Base-by-base conservation (phyloP, 2,888 invertebrate species). In the Malthinus seriepunctatus region DNA sequence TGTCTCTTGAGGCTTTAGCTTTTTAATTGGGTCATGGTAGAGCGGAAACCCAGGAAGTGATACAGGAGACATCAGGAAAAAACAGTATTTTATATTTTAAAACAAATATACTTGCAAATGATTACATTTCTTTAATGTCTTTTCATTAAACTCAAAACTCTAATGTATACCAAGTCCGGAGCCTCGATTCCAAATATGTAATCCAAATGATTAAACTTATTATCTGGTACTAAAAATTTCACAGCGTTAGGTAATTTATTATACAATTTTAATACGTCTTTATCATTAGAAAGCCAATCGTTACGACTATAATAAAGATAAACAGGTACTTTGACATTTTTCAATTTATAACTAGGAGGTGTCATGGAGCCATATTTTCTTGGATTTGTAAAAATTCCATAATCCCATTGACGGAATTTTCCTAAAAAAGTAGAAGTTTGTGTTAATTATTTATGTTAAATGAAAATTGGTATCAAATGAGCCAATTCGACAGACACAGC, bases 141-240 rank as follows among this genome's bases (percentile, higher is more conserved):
- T 3, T 56, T 51, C 63, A 68, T 55, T 8, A 68, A 39, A 35
- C 61, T 54, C 4, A 67, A 46, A 3, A 67, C 54, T 47, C 55
- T 60, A 7, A 53, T 42, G 45, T 68, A 67, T 7, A 68, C 63
- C 6, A 61, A 72, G 73, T 63, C 56, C 10, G 65, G 60, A 14
- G 70, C 72, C 58, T 84, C 80, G 39, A 78, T 82, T 0, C 82
- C 84, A 67, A 82, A 84, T 7, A 85, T 77, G 65, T 83, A 86
- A 69, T 86, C 85, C 47, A 85, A 72, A 67, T 85, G 85, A 64
- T 84, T 84, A 68, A 83, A 85, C 48, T 78, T 75, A 1, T 73
- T 63, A 45, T 81, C 67, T 0, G 81, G 78, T 0, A 84, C 82
- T 66, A 79, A 74, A 63, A 79, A 82, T 67, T 80, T 79, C n/a